Base-by-base conservation (phyloP, 2,797 vertebrate genomes). In the Gambusia yucatana region DNA sequence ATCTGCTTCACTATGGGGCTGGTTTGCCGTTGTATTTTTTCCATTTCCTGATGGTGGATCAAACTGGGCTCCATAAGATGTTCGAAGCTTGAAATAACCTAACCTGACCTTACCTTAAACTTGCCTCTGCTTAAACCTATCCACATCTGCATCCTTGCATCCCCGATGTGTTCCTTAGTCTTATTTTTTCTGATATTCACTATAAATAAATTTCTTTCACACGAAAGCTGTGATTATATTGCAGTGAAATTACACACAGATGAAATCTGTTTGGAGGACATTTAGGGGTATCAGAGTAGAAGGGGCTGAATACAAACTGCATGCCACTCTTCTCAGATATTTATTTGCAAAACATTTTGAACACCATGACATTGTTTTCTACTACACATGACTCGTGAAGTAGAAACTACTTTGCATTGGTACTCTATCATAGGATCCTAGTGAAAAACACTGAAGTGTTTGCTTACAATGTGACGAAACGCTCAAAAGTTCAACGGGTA, bases 261-360 rank as follows among this genome's bases (percentile, higher is more conserved):
- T n/a, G 0, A 43, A 43, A 25, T 67, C 3, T 22, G 20, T 39
- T 22, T 70, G 41, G 11, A 46, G 67, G 6, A 13, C n/a, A 44
- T 70, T 70, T 44, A 70, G n/a, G 25, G 67, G 43, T 70, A 70
- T 70, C n/a, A 8, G 13, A 70, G 41, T 70, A 70, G 4, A 41
- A 41, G 9, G 36, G 36, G 1, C 10, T 13, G 36, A 44, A n/a
- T n/a, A 28, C 41, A n/a, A 70, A 33, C 11, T 70, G 22, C 22
- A 70, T 28, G 22, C 6, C 39, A 43, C 22, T 25, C 25, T 70
- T 22, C 28, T 28, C 43, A 16, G 25, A 16, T 22, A 16, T 70
- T 6, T 44, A 28, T 46, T 70, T 70, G 41, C n/a, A 44, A 44
- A 44, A 70, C 67, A n/a, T 44, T n/a, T 43, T 69, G 39, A 69